Conservation (phyloP, 2,113 vertebrate genomes). For the Sterrhoptilus dennistouni region DNA sequence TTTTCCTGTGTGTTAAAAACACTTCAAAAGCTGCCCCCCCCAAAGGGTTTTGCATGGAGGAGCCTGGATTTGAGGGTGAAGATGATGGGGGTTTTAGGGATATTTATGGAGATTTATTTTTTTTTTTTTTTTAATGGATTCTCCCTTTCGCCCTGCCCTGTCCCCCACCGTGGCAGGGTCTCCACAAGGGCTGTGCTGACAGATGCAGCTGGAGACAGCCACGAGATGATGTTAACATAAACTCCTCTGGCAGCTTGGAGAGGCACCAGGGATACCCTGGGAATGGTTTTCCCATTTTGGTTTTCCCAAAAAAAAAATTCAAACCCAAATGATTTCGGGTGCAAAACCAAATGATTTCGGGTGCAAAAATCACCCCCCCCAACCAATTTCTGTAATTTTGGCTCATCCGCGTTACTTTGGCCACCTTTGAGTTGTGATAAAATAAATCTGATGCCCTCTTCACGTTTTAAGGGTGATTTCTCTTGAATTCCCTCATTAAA, state of each 20-base stretch:
- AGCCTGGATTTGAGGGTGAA: not conserved
- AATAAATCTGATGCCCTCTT: not conserved
- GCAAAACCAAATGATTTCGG: accelerated
- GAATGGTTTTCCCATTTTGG: not conserved
- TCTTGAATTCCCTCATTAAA: not conserved
- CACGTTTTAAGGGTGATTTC: not conserved
- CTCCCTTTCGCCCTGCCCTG: no score
- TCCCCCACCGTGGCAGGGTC: not conserved
- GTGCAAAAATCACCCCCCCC: not conserved
- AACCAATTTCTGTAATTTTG: not conserved
- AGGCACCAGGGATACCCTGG: not conserved
- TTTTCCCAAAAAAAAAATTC: no score
- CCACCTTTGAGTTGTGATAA: not conserved
- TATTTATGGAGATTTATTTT: not conserved
- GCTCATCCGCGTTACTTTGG: accelerated
- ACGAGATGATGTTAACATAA: not conserved
- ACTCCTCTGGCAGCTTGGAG: conserved; percentile 5
- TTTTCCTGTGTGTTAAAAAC: conserved; percentile 6
- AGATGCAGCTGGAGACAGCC: not conserved
- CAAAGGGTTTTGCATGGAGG: not conserved
- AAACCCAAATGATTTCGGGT: accelerated
- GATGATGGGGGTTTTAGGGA: not conserved
- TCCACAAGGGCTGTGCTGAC: not conserved
- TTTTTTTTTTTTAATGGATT: no score
- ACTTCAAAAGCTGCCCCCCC: not conserved